These are phyloP conservation scores for Yponomeuta cagnagella DNA, from an alignment of 2,888 invertebrate genomes.

Conservation along the genomic window DNA sequence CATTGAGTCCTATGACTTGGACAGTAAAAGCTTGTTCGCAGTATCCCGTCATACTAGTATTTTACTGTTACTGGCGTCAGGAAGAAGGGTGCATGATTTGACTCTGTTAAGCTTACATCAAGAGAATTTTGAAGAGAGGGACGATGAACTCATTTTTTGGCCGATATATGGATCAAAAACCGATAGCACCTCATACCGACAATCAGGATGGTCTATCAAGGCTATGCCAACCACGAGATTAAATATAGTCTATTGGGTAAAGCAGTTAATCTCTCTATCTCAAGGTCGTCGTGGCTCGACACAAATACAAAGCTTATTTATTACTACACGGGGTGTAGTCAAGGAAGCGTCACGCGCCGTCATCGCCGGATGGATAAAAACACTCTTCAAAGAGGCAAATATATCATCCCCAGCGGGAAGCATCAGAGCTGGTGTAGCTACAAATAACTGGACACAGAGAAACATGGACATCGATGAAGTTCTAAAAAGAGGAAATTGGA, in stretches of 20 bases:
- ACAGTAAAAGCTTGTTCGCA: no score
- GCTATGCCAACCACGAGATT: neutral
- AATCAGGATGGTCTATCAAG: neutral
- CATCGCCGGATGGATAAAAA: conserved; percentile 1
- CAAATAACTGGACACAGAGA: neutral
- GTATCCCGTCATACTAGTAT: no score
- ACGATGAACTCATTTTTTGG: no score
- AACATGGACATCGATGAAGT: no score
- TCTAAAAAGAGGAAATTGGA: no score
- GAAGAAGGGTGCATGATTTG: no score
- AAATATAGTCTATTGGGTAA: neutral
- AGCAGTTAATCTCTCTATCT: neutral
- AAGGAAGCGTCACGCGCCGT: neutral
- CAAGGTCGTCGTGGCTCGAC: neutral
- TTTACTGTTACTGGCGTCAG: no score
- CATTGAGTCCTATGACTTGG: no score
- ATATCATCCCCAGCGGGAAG: conserved; percentile 1
- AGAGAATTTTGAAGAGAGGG: no score
- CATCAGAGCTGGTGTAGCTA: conserved; percentile 4
- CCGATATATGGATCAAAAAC: no score
- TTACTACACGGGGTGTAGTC: neutral
- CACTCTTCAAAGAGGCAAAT: neutral
- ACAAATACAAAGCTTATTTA: neutral
- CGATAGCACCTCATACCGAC: neutral
- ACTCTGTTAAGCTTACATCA: no score